Base-by-base conservation (phyloP, 2,888 invertebrate species). In the Crematogaster levior region DNA sequence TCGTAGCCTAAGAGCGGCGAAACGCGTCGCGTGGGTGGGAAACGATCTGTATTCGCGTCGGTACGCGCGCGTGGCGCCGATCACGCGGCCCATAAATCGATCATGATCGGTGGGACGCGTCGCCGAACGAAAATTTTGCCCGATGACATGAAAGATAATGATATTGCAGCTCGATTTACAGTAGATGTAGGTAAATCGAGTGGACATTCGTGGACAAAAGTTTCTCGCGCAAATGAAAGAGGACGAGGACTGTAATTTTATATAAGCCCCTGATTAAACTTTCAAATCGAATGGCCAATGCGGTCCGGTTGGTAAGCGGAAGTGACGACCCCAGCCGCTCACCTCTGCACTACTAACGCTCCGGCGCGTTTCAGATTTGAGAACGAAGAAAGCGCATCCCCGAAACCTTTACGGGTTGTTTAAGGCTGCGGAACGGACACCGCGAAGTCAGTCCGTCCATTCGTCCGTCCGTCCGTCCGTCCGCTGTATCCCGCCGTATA, bases 291-390 rank as follows among this genome's bases (percentile, higher is more conserved):
- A 93, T 90, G 92, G 91, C 93, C 92, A 93, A 91, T 91, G 92
- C 91, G 91, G 92, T 91, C 93, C 92, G 90, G 91, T 93, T 92
- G 93, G 92, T 91, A 92, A 93, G 91, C 94, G 94, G 94, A 94
- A 94, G 93, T 94, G 92, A 90, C 93, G 94, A 94, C 94, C 94
- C 91, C 92, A 92, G 91, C 82, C 94, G 91, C 92, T 94, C 94
- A 94, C 94, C 94, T 94, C 94, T 94, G 94, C 93, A 94, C 94
- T 92, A 93, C 93, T 93, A 94, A 93, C 93, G 93, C 91, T 93
- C 90, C 91, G 91, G 81, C 91, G 92, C 88, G 88, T 89, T 88
- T 88, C 89, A 90, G 91, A 91, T 91, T 91, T 90, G 83, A 89
- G 91, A 89, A 91, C 91, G 91, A 90, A 91, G 91, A 91, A 91